These are phyloP conservation scores for Sesia bembeciformis DNA, from an alignment of 2,888 invertebrate genomes.

Conservation along the genomic window DNA sequence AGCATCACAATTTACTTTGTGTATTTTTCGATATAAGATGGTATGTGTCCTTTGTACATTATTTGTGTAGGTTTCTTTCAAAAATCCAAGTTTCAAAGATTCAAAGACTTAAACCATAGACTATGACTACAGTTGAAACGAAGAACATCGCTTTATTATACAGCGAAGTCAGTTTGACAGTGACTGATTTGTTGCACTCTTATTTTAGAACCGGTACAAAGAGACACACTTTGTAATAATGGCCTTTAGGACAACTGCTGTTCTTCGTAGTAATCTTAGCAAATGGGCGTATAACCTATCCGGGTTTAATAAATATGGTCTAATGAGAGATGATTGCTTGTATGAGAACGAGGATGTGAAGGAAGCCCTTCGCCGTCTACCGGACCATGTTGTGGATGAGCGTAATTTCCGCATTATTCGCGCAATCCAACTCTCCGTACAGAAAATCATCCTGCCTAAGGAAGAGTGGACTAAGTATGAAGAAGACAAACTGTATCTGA, in stretches of 20 bases:
- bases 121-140: too few relatives aligned
- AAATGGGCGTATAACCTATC: conserved; percentile 85
- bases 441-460: conserved; percentile 87
- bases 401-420: conserved; percentile 89
- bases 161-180: too few relatives aligned
- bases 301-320: conserved; percentile 88
- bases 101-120: too few relatives aligned
- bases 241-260: conserved; percentile 51
- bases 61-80: too few relatives aligned
- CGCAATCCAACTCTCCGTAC: conserved; percentile 85
- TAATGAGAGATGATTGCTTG: conserved; percentile 87
- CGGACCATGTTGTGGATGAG: conserved; percentile 82
- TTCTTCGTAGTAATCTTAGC: conserved; percentile 61
- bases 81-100: too few relatives aligned
- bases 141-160: too few relatives aligned
- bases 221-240: conserved; percentile 8
- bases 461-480: conserved; percentile 94
- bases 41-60: too few relatives aligned
- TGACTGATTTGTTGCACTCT: too few relatives aligned
- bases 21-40: too few relatives aligned
- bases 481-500: conserved; percentile 86
- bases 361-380: conserved; percentile 88
- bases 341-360: conserved; percentile 81
- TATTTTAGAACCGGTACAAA: neutral
- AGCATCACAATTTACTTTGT: too few relatives aligned